Evolutionary conservation across 1,140 invertebrate genomes (phyloP), one percentile per base, ranked within the genome.

Genomic region (Episyrphus balteatus): DNA sequence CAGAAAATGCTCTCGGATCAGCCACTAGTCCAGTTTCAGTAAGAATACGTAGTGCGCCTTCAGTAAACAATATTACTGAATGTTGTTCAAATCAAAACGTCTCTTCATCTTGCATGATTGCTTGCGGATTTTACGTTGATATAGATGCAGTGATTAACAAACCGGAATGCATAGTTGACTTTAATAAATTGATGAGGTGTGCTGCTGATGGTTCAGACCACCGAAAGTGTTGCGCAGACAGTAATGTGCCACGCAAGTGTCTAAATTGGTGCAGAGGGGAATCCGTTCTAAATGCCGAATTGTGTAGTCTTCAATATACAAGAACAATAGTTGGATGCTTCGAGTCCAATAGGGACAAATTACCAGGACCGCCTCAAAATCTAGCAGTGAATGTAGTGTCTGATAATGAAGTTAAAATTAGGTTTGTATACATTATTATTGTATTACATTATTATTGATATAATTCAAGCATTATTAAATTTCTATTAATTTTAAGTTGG

Each of bases 101-200:
- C 1, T 78, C 80, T 1, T 67, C 78, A 1, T 55, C 71, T 1
- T 89, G 86, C 59, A 80, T 84, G 68, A 82, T 84, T 57, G 84
- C 85, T 3, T 90, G 87, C 69, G 78, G 78, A 26, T 84, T 86
- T 65, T 84, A 84, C 61, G 68, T 89, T 38, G 84, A 88, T 61
- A 84, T 89, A 55, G 84, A 88, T 56, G 76, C 79, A 30, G 82
- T 88, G 31, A 81, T 86, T 57, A 80, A 86, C 64, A 76, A 78
- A 37, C 81, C 83, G 0, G 79, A 86, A 57, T 90, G 86, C 61
- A 78, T 88, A 51, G 73, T 77, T 37, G 86, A 89, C 62, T 84
- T 89, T 56, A 81, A 88, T 63, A 90, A 90, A 57, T 70, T 89
- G 14, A 88, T 90, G 84, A 81, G 81, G 57, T 89, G 86, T 57